phyloP scores from a whole-genome alignment of 2,113 vertebrate genomes.

The Seriola aureovittata region DNA sequence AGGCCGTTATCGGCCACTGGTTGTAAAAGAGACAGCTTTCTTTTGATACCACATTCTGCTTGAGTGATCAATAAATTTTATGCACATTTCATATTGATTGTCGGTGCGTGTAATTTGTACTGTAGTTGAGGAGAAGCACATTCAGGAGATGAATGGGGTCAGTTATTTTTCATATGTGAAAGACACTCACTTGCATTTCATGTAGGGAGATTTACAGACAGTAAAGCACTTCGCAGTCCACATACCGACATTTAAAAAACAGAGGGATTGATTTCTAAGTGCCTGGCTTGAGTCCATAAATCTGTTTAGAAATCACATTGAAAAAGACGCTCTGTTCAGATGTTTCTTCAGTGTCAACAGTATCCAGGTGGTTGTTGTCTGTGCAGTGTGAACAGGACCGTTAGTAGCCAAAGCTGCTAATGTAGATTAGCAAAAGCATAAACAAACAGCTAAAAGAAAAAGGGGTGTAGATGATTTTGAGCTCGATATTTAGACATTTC shows the following conservation, averaged over 20 bases:
- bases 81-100: conserved; percentile 60
- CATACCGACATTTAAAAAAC: neutral
- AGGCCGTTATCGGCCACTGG: neutral
- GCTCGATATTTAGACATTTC: neutral
- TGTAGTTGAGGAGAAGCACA: conserved; percentile 41
- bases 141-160: conserved; percentile 15
- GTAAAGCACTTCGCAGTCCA: neutral
- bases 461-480: neutral
- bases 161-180: conserved; percentile 25
- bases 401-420: neutral
- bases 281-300: neutral
- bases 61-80: conserved; percentile 57
- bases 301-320: neutral
- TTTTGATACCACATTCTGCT: neutral
- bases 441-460: too few species aligned
- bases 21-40: conserved; percentile 31
- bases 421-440: too few species aligned
- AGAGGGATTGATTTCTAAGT: neutral
- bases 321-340: neutral
- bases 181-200: neutral
- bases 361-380: neutral
- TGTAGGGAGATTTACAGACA: conserved; percentile 2
- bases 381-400: neutral
- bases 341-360: neutral
- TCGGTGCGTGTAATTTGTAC: conserved; percentile 29